Conservation (phyloP, 2,113 vertebrate genomes). For the Daubentonia madagascariensis region DNA sequence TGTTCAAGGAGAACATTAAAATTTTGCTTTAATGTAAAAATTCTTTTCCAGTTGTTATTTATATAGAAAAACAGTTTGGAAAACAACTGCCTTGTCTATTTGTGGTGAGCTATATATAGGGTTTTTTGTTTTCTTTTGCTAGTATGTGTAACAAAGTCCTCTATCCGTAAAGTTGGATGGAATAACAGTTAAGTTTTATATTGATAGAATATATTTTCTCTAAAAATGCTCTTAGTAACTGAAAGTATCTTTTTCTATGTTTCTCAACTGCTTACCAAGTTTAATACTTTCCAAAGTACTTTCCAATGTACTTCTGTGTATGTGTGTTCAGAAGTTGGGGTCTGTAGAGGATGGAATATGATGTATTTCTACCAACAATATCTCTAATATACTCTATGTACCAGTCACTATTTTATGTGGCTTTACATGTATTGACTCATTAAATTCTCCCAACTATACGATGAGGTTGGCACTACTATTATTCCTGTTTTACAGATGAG, state of each 20-base stretch:
- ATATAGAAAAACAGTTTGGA: neutral
- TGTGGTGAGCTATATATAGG: neutral
- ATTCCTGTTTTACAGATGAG: neutral
- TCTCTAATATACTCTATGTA: neutral
- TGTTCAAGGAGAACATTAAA: neutral
- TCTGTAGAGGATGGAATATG: neutral
- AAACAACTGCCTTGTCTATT: neutral
- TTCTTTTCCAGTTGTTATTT: neutral
- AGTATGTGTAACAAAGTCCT: neutral
- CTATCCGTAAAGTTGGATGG: neutral
- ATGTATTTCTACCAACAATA: neutral
- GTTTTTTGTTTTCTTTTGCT: neutral
- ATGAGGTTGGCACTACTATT: neutral
- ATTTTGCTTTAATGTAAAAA: conserved; percentile 2
- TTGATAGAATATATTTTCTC: neutral
- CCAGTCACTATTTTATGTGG: neutral
- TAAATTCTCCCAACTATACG: neutral
- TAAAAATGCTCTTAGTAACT: neutral
- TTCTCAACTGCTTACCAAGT: neutral
- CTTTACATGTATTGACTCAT: neutral
- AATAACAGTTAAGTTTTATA: neutral
- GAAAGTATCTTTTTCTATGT: neutral
- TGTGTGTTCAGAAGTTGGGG: neutral
- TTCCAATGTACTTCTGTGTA: neutral
- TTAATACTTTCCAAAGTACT: neutral